These are phyloP conservation scores for Pontoporia blainvillei DNA, from an alignment of 2,113 vertebrate genomes.

Conservation along the genomic window DNA sequence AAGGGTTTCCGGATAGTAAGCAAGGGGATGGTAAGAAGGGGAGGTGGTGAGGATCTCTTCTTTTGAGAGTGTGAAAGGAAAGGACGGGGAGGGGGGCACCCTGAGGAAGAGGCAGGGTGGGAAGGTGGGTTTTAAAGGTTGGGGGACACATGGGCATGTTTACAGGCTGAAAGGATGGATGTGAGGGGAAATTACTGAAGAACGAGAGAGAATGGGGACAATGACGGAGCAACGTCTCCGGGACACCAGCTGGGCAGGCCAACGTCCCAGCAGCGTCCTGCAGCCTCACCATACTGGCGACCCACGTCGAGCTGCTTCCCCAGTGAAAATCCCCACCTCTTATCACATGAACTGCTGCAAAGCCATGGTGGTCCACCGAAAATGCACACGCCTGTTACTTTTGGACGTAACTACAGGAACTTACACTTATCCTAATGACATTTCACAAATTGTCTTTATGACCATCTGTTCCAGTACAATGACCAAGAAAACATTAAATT, in stretches of 20 bases:
- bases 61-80: background rate
- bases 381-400: background rate
- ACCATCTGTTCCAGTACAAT: background rate
- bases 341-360: background rate
- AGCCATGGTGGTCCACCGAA: rapidly evolving
- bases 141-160: background rate
- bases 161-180: background rate
- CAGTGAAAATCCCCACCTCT: background rate
- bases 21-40: background rate
- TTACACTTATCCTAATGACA: background rate
- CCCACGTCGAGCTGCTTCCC: background rate
- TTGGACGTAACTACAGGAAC: background rate
- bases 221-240: background rate
- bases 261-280: background rate
- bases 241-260: background rate
- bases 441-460: background rate
- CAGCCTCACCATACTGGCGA: background rate
- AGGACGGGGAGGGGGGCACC: background rate
- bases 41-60: background rate
- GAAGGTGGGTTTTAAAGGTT: background rate
- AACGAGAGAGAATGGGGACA: background rate
- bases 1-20: background rate
- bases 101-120: background rate
- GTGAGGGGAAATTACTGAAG: background rate
- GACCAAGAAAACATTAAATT: constrained; percentile 1